These are phyloP conservation scores for Dipus sagitta DNA, from an alignment of 2,797 vertebrate species.

Conservation along the genomic window DNA sequence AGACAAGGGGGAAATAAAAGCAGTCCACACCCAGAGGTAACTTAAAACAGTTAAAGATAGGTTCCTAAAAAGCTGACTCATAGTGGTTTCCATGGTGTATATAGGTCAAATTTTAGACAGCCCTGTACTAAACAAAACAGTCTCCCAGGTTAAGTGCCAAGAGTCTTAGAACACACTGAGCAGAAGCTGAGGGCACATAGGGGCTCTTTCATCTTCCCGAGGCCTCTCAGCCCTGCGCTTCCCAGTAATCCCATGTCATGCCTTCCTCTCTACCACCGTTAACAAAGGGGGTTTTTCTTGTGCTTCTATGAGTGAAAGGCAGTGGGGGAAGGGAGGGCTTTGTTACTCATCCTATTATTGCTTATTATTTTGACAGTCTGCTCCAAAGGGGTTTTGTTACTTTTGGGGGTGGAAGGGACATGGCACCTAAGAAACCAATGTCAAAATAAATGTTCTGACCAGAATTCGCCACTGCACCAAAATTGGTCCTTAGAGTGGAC, in stretches of 20 bases:
- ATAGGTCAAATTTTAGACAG: constrained; percentile 70
- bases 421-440: constrained; percentile 44
- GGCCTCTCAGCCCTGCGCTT: constrained; percentile 57
- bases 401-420: neutral
- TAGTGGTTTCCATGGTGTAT: constrained; percentile 37
- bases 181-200: constrained; percentile 32
- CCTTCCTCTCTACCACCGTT: neutral
- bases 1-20: neutral
- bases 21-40: constrained; percentile 27
- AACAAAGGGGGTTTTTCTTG: constrained; percentile 71
- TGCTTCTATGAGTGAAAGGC: constrained; percentile 30
- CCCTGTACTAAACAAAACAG: constrained; percentile 52
- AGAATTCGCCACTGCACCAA: constrained; percentile 39
- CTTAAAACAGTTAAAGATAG: constrained; percentile 57
- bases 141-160: constrained; percentile 63
- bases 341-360: constrained; percentile 19
- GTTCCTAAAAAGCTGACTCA: constrained; percentile 75
- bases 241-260: constrained; percentile 33
- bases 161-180: constrained; percentile 1
- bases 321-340: neutral
- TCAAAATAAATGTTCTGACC: neutral
- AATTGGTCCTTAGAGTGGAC: neutral
- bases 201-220: constrained; percentile 49
- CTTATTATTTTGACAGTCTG: constrained; percentile 61
- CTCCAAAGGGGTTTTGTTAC: neutral